Evolutionary conservation across 2,888 invertebrate genomes (phyloP).

Genomic region (Agrenia bidenticulata): DNA sequence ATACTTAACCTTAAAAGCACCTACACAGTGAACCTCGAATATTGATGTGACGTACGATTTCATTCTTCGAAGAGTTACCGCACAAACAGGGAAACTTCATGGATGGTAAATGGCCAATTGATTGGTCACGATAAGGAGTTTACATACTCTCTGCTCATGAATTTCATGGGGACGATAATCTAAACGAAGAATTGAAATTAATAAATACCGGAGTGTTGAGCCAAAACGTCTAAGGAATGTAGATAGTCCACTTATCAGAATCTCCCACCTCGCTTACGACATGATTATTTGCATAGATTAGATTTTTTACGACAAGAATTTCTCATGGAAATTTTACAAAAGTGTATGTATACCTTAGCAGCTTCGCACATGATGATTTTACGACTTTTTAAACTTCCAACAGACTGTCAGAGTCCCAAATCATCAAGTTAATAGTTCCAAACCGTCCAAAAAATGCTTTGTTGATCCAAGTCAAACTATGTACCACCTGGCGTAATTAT

Average conservation of each 20-base stretch:
- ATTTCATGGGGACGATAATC: background rate
- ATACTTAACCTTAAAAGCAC: too few species aligned
- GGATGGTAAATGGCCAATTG: background rate
- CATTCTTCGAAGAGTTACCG: too few species aligned
- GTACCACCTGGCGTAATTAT: too few species aligned
- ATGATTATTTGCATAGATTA: constrained; percentile 9
- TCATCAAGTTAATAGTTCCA: too few species aligned
- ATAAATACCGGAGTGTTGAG: background rate
- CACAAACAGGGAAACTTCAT: too few species aligned
- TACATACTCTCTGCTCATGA: background rate
- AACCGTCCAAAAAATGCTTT: too few species aligned
- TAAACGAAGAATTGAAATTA: constrained; percentile 1
- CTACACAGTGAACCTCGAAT: too few species aligned
- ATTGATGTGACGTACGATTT: too few species aligned
- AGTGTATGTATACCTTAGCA: constrained; percentile 10
- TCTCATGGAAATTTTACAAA: background rate
- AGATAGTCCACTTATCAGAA: background rate
- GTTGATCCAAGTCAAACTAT: too few species aligned
- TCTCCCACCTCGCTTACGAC: background rate
- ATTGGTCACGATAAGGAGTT: constrained; percentile 6
- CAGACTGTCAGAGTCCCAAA: too few species aligned
- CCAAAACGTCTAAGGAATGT: background rate
- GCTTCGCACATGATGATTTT: constrained; percentile 12
- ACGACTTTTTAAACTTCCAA: too few species aligned
- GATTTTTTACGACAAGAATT: constrained; percentile 5